phyloP scores from a whole-genome alignment of 2,113 vertebrate genomes.

The Mesoclemmys tuberculata region DNA sequence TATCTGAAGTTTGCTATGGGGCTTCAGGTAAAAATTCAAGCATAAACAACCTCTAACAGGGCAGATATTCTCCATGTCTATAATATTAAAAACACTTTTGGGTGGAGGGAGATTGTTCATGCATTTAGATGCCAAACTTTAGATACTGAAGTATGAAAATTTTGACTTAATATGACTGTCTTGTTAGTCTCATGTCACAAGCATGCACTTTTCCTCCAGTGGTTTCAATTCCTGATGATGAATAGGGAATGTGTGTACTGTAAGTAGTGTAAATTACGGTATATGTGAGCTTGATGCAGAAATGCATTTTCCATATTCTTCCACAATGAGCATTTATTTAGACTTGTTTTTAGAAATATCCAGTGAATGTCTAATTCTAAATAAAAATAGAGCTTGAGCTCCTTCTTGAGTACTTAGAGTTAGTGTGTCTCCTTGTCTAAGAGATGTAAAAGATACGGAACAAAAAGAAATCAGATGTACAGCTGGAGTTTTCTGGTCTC shows the following conservation, averaged over 20 bases:
- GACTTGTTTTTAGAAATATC: not conserved
- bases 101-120: constrained; percentile 3
- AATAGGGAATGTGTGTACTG: not conserved
- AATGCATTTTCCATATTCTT: too few species aligned
- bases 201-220: not conserved
- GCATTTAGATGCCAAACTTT: constrained; percentile 7
- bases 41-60: constrained; percentile 20
- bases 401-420: not conserved
- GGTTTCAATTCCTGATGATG: constrained; percentile 43
- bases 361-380: not conserved
- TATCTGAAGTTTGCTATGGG: constrained; percentile 36
- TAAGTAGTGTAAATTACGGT: not conserved
- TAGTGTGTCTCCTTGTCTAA: not conserved
- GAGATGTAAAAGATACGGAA: not conserved
- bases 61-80: constrained; percentile 38
- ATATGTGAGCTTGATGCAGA: not conserved
- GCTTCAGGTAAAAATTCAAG: constrained; percentile 39
- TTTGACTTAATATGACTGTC: not conserved
- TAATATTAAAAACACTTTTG: not conserved
- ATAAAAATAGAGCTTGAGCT: not conserved
- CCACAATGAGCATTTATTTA: not conserved
- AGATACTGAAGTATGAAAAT: constrained; percentile 17
- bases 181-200: constrained; percentile 15
- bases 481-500: not conserved
- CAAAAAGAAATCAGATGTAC: rapidly evolving